Conservation (phyloP, 2,113 vertebrate genomes). For the Nycticorax nycticorax region DNA sequence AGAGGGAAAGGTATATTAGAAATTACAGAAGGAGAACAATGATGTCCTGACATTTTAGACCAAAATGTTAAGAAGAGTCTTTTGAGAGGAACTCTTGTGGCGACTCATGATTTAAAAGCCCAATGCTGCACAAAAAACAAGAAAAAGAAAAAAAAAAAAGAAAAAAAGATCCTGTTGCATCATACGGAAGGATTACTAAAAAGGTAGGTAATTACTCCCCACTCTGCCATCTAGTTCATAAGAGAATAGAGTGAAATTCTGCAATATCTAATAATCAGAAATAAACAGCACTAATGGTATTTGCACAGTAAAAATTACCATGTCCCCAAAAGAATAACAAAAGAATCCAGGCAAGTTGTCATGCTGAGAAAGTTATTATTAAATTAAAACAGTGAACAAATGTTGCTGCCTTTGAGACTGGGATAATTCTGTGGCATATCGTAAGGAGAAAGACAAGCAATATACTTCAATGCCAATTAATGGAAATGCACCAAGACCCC, state of each 20-base stretch:
- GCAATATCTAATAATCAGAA: conserved; percentile 4
- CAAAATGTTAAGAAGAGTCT: neutral
- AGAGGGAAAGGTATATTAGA: neutral
- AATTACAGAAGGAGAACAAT: neutral
- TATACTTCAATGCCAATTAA: neutral
- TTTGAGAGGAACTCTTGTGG: neutral
- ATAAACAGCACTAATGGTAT: neutral
- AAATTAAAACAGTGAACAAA: neutral
- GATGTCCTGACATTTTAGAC: neutral
- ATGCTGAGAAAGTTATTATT: neutral
- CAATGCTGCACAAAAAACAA: neutral
- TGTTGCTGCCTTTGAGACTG: neutral
- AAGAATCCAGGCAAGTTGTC: neutral
- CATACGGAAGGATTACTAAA: neutral
- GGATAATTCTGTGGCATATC: neutral
- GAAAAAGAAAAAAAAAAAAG: neutral
- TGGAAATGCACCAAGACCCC: neutral
- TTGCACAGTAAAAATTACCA: neutral
- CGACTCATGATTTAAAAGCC: neutral
- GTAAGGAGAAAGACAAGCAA: neutral
- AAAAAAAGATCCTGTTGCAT: neutral
- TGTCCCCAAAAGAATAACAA: neutral
- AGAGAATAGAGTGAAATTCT: neutral
- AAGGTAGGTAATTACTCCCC: neutral
- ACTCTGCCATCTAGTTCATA: neutral